Conservation (phyloP, 2,113 vertebrate species). For the Tiliqua scincoides region DNA sequence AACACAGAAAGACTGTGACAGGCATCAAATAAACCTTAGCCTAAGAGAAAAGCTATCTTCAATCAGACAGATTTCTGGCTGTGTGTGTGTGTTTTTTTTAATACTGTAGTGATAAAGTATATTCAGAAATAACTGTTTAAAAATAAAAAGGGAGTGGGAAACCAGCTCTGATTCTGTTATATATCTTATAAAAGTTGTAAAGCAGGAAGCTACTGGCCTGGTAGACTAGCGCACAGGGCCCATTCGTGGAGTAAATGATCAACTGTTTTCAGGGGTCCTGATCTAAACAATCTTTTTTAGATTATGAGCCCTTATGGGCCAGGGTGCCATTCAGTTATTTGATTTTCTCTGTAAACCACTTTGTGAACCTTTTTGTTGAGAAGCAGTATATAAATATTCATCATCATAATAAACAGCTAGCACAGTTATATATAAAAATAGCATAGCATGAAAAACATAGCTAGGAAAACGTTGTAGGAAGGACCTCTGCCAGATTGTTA, state of each 20-base stretch:
- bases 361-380: too few species aligned
- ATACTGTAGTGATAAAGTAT: neutral
- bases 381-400: too few species aligned
- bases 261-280: neutral
- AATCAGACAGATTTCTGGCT: rapidly evolving
- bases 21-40: rapidly evolving
- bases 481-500: neutral
- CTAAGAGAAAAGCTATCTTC: too few species aligned
- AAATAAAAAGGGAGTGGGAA: slow-evolving; percentile 9
- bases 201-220: neutral
- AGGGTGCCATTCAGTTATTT: too few species aligned
- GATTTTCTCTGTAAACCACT: too few species aligned
- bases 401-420: neutral
- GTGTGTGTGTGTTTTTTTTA: rapidly evolving
- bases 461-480: neutral
- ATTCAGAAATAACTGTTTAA: neutral
- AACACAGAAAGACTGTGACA: rapidly evolving
- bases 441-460: neutral
- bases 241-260: neutral
- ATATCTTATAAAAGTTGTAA: neutral
- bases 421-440: rapidly evolving
- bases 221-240: neutral
- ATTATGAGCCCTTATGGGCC: too few species aligned
- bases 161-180: slow-evolving; percentile 19
- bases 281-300: neutral